Base-by-base conservation (phyloP, 2,888 invertebrate species). In the Mylabris sibirica region DNA sequence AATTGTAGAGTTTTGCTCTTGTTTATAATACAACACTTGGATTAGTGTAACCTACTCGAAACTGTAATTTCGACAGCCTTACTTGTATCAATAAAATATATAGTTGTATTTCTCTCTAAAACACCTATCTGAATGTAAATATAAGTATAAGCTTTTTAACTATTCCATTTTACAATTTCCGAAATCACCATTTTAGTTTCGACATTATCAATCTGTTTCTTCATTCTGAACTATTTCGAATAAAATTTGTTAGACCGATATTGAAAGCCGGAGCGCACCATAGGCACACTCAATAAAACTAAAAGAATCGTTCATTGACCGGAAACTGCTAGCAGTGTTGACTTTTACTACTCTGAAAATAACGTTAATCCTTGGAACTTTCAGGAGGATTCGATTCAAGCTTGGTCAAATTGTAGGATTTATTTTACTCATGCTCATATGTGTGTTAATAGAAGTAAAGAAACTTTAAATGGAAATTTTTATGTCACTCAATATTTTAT, bases 301-400 rank as follows among this genome's bases (percentile, higher is more conserved):
- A 76, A 77, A 53, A 76, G 76, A 77, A 76, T 77, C 75, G 73
- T 70, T 73, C 76, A 69, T 71, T 78, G 78, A 77, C 78, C 78
- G 77, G 78, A 78, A 78, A 78, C 74, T 65, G 69, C 69, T 57
- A 64, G 68, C 69, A 26, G 67, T 75, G 75, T 78, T 77, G 76
- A 78, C 75, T 75, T 75, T 77, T 72, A 70, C 67, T 67, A 72
- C 72, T 70, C 72, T 65, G 72, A 71, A 71, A 73, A 75, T 75
- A 76, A 72, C 65, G 67, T 71, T 73, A 75, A 76, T 75, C 72
- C 72, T 67, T 64, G 34, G 66, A 71, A 71, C 63, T 61, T 66
- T 73, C 59, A 63, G 62, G 62, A 67, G 60, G 70, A 67, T 70
- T 67, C 12, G 22, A 12, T 53, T 24, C 11, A n/a, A n/a, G 6